phyloP scores from a whole-genome alignment of 1,140 invertebrate species.

The Pseudachorutes palmiensis region DNA sequence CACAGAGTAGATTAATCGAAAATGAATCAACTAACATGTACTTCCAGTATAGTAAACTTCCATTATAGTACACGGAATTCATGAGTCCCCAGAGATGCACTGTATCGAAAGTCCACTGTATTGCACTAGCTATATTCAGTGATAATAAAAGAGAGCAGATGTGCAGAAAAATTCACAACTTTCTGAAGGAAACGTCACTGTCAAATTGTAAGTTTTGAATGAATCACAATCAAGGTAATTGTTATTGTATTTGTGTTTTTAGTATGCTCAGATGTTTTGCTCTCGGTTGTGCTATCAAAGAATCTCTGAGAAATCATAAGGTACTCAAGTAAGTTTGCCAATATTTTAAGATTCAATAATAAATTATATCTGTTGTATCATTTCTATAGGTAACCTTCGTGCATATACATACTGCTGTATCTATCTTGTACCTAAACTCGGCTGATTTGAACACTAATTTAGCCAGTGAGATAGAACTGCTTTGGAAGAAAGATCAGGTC shows the following conservation, averaged over 20 bases:
- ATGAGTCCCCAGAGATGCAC: too few relatives aligned
- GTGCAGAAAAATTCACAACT: constrained; percentile 86
- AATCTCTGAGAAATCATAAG: constrained; percentile 83
- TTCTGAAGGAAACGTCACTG: constrained; percentile 90
- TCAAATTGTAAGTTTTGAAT: constrained; percentile 49
- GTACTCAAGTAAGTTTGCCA: constrained; percentile 54
- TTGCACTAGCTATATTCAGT: constrained; percentile 94
- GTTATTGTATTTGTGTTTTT: too few relatives aligned
- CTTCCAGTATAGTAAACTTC: too few relatives aligned
- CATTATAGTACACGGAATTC: too few relatives aligned
- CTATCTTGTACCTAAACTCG: constrained; percentile 76
- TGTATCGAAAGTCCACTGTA: too few relatives aligned
- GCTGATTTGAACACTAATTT: constrained; percentile 64
- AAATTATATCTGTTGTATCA: constrained; percentile 39
- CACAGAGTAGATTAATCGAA: too few relatives aligned
- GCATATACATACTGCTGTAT: constrained; percentile 92
- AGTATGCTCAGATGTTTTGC: constrained; percentile 94
- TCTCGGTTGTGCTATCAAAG: constrained; percentile 92
- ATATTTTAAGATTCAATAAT: constrained; percentile 7
- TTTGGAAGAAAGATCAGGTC: constrained; percentile 44
- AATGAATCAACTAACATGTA: too few relatives aligned
- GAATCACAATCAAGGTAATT: background rate
- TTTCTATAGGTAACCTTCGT: constrained; percentile 62
- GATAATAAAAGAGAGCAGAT: constrained; percentile 94
- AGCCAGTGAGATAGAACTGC: constrained; percentile 64